A percentile compares a stretch with the other conserved stretches of the same genome.
Conservation (phyloP, 2,888 invertebrate species). For the Baronia brevicornis region DNA sequence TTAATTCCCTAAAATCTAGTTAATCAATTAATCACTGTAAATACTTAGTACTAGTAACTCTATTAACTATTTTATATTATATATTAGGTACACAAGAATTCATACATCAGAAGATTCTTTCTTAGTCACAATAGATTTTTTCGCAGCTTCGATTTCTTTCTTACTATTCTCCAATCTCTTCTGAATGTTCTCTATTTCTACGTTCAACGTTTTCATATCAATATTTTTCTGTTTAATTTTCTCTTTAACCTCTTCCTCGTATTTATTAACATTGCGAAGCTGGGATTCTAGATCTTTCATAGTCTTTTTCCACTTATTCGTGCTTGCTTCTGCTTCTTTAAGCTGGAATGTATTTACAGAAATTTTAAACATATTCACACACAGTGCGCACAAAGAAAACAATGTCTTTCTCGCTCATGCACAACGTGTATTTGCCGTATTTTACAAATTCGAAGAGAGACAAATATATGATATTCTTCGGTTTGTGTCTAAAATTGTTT, state of each 20-base stretch:
- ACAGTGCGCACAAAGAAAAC: too few relatives aligned
- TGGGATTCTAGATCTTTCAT: constrained; percentile 51
- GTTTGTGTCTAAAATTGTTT: too few relatives aligned
- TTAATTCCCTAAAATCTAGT: background rate
- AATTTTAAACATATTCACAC: too few relatives aligned
- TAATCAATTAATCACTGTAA: constrained; percentile 1
- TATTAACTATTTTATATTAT: too few relatives aligned
- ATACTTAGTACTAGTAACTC: background rate
- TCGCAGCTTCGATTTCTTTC: constrained; percentile 31
- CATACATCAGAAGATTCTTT: constrained; percentile 46
- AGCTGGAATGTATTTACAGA: constrained; percentile 35
- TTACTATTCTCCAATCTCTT: constrained; percentile 38
- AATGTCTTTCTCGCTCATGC: too few relatives aligned
- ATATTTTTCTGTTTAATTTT: constrained; percentile 45
- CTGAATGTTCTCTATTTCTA: constrained; percentile 39
- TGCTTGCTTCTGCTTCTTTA: constrained; percentile 40
- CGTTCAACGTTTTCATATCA: constrained; percentile 41
- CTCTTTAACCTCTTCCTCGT: constrained; percentile 37
- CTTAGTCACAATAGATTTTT: constrained; percentile 30
- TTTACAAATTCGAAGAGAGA: too few relatives aligned
- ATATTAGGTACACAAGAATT: too few relatives aligned
- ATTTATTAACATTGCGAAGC: constrained; percentile 35
- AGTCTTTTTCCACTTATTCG: constrained; percentile 50
- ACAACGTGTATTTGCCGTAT: too few relatives aligned
- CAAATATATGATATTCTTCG: too few relatives aligned